Conservation (phyloP, 2,888 invertebrate species). For the Leucania comma region DNA sequence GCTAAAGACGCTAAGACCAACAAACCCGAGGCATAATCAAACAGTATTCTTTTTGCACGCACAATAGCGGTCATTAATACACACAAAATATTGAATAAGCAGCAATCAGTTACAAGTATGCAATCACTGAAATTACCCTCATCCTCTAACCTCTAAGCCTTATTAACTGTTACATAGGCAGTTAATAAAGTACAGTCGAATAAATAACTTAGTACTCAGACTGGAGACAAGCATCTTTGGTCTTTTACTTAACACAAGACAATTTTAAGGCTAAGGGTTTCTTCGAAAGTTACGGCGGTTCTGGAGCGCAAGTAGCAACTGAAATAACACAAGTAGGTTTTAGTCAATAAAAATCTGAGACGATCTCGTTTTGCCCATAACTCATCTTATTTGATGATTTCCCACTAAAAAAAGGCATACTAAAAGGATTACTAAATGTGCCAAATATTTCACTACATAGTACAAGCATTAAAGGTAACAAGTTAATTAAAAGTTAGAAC, state of each 20-base stretch:
- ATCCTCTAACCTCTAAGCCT: constrained; percentile 65
- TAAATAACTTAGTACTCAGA: not conserved
- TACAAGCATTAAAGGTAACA: not conserved
- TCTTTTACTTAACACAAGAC: no score
- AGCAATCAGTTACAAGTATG: constrained; percentile 54
- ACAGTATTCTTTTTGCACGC: constrained; percentile 35
- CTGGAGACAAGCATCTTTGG: not conserved
- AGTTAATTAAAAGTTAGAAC: not conserved
- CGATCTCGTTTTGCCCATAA: no score
- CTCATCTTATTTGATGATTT: no score
- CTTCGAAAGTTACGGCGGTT: no score
- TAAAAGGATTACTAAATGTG: not conserved
- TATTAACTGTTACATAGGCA: constrained; percentile 55
- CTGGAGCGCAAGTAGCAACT: no score
- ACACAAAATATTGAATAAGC: constrained; percentile 55
- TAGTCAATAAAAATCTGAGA: no score
- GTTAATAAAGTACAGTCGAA: constrained; percentile 48
- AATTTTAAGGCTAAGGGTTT: no score
- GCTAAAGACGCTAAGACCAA: constrained; percentile 4
- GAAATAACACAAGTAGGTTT: no score
- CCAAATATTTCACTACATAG: not conserved
- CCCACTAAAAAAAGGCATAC: no score
- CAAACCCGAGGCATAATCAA: constrained; percentile 27
- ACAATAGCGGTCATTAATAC: constrained; percentile 51
- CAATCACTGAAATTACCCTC: constrained; percentile 65